Evolutionary conservation across 2,888 invertebrate species (phyloP).

Genomic region (Strigamia crassipes): DNA sequence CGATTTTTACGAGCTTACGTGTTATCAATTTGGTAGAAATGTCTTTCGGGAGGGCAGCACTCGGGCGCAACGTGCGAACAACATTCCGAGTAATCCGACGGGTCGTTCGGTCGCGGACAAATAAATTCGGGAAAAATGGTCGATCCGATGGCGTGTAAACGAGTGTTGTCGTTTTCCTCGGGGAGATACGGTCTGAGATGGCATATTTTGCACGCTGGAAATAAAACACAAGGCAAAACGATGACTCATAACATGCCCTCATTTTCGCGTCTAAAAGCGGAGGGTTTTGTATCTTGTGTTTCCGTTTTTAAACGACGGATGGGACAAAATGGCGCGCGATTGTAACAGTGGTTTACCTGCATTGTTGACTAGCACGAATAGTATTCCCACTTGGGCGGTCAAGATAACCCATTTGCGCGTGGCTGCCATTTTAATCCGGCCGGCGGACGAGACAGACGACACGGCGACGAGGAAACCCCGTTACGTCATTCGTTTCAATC

Average conservation of each 20-base stretch:
- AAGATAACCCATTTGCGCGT: neutral
- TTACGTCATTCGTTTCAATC: neutral
- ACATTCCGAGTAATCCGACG: constrained; percentile 46
- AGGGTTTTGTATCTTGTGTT: neutral
- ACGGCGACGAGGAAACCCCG: neutral
- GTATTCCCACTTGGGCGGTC: neutral
- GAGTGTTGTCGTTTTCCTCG: neutral
- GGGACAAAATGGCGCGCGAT: neutral
- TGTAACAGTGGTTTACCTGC: neutral
- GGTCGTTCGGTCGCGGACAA: constrained; percentile 44
- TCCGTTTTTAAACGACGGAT: neutral
- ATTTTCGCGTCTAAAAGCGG: neutral
- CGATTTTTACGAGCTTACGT: constrained; percentile 20
- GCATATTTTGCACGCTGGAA: constrained; percentile 10
- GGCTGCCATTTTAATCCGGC: constrained; percentile 12
- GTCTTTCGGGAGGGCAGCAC: constrained; percentile 44
- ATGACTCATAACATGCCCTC: constrained; percentile 26
- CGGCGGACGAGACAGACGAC: constrained; percentile 7
- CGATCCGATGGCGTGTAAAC: neutral
- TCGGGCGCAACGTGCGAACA: constrained; percentile 5
- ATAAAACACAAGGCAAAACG: neutral
- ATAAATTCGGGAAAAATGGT: neutral
- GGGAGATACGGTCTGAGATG: neutral
- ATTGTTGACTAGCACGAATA: neutral
- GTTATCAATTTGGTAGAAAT: constrained; percentile 48